Evolutionary conservation across 2,888 invertebrate species (phyloP).

Genomic region (Tolmerus cingulatus): DNA sequence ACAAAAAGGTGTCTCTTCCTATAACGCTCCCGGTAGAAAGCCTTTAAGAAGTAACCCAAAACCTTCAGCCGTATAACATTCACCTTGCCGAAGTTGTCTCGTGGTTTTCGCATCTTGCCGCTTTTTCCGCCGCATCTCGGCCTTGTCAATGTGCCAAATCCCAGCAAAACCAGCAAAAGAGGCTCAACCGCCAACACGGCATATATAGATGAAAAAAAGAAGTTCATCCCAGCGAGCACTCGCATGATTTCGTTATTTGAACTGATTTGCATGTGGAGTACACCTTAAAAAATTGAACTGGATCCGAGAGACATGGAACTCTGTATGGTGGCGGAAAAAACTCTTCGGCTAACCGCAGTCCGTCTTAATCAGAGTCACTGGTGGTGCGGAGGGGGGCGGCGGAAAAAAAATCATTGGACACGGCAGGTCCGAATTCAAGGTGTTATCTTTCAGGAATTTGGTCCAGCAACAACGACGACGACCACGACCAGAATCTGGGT

Average conservation of each 20-base stretch:
- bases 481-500: constrained; percentile 18
- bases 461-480: background rate
- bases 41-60: background rate
- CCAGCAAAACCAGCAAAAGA: background rate
- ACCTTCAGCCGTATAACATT: background rate
- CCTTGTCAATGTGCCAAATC: background rate
- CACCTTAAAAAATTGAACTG: background rate
- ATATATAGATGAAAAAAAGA: background rate
- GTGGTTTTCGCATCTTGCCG: background rate
- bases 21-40: background rate
- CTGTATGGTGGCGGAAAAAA: background rate
- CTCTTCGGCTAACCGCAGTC: background rate
- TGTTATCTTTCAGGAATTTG: constrained; percentile 29
- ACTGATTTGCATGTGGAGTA: constrained; percentile 26
- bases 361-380: background rate
- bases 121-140: background rate
- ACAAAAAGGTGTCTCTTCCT: background rate
- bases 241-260: background rate
- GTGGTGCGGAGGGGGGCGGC: background rate
- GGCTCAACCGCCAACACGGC: background rate
- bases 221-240: background rate
- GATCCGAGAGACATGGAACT: background rate
- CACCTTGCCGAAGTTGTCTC: background rate
- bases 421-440: constrained; percentile 12
- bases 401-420: background rate